These are phyloP conservation scores for Natrix natrix DNA, from an alignment of 2,797 vertebrate genomes.

Conservation along the genomic window DNA sequence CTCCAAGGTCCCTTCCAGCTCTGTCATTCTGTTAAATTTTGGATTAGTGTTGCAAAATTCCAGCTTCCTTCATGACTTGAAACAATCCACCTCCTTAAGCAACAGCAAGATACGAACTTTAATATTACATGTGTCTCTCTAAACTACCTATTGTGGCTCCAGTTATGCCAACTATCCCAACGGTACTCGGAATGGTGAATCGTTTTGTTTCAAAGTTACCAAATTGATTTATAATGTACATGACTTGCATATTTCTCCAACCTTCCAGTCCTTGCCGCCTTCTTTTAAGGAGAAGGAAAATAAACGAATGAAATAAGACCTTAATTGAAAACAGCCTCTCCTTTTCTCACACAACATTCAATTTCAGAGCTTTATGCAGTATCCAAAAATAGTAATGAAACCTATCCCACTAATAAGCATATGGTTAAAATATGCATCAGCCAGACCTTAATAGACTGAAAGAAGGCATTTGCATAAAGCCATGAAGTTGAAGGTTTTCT, in stretches of 20 bases:
- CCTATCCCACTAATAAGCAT: not conserved
- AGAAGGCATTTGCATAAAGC: not conserved
- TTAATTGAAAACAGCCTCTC: constrained; percentile 1
- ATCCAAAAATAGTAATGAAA: constrained; percentile 8
- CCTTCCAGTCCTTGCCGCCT: not conserved
- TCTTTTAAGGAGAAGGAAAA: not conserved
- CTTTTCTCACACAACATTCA: not conserved
- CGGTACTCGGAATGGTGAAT: not conserved
- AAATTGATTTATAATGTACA: not conserved
- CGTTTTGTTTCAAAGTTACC: not conserved
- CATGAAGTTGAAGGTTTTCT: not conserved
- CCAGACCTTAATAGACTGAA: not conserved
- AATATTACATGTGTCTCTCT: not conserved
- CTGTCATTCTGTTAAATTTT: not conserved
- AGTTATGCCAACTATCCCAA: not conserved
- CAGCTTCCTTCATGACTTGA: not conserved
- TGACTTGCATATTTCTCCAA: not conserved
- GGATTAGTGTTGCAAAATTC: not conserved
- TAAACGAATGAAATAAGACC: constrained; percentile 11
- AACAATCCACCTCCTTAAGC: not conserved
- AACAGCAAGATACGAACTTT: not conserved
- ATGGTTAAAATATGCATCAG: not conserved
- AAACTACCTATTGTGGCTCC: not conserved
- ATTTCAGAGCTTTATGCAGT: not conserved
- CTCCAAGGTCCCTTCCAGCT: not conserved